These are phyloP conservation scores for Cyclophora albipunctata DNA, from an alignment of 2,888 invertebrate genomes.

Conservation along the genomic window DNA sequence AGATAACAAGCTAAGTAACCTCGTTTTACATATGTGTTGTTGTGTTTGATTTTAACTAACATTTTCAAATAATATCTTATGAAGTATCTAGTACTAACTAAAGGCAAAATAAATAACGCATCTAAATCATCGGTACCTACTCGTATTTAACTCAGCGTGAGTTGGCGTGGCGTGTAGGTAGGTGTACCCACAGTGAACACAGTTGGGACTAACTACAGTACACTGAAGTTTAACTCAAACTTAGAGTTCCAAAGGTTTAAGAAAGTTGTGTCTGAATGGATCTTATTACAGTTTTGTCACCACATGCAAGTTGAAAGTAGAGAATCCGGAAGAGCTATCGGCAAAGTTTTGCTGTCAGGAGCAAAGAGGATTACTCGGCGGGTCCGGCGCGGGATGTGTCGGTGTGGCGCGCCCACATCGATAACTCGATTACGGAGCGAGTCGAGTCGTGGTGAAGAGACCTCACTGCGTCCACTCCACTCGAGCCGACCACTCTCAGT, in stretches of 20 bases:
- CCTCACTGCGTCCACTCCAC: too few species aligned
- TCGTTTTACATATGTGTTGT: too few species aligned
- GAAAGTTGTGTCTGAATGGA: constrained; percentile 38
- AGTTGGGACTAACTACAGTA: neutral
- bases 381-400: constrained; percentile 18
- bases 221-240: constrained; percentile 8
- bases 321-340: constrained; percentile 50
- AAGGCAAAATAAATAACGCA: too few species aligned
- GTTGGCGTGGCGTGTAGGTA: too few species aligned
- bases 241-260: constrained; percentile 31
- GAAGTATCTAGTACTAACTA: too few species aligned
- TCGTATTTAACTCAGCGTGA: too few species aligned
- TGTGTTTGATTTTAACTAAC: too few species aligned
- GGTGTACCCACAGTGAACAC: too few species aligned
- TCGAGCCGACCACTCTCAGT: neutral
- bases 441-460: neutral
- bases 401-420: constrained; percentile 26
- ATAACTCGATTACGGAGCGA: constrained; percentile 43
- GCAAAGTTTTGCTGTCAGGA: constrained; percentile 47
- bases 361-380: constrained; percentile 51
- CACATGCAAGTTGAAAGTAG: constrained; percentile 50
- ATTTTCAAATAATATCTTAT: too few species aligned
- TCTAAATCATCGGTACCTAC: too few species aligned
- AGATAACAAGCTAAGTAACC: too few species aligned
- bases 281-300: constrained; percentile 53